Evolutionary conservation across 1,140 invertebrate species (phyloP).

Genomic region (Centruroides vittatus): DNA sequence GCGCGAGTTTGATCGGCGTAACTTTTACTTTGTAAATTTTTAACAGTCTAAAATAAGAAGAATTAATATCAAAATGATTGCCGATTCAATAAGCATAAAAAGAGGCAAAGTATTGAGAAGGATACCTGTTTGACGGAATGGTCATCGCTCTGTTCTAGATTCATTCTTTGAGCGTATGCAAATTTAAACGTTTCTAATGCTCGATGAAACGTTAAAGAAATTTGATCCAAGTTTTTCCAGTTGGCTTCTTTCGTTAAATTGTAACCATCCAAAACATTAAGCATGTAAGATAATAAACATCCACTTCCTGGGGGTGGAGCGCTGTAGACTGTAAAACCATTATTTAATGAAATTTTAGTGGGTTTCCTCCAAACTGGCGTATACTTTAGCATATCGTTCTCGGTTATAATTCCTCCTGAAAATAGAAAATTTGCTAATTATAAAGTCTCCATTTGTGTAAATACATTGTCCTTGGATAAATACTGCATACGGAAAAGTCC

Average conservation of each 20-base stretch:
- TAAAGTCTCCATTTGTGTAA: no score
- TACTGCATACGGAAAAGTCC: no score
- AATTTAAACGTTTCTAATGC: constrained; percentile 40
- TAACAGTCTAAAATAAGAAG: constrained; percentile 6
- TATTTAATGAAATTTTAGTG: not conserved
- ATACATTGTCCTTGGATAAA: no score
- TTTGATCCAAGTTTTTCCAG: no score
- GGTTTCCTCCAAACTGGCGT: not conserved
- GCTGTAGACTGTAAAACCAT: constrained; percentile 7
- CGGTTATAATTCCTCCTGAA: constrained; percentile 25
- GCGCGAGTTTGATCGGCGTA: constrained; percentile 7
- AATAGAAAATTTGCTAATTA: no score
- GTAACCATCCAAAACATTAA: constrained; percentile 65
- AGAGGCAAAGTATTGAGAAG: no score
- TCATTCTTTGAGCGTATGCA: constrained; percentile 33
- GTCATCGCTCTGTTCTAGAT: constrained; percentile 30
- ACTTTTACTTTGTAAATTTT: not conserved
- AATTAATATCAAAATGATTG: no score
- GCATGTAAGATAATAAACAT: constrained; percentile 56
- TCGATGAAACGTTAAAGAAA: constrained; percentile 20
- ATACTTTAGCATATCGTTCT: constrained; percentile 23
- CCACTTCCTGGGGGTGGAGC: constrained; percentile 52
- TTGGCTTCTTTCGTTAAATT: no score
- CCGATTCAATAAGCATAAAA: no score
- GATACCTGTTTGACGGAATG: no score